A percentile compares a stretch with the other conserved stretches of the same genome.
Conservation (phyloP, 2,113 vertebrate species). For the Mormoops blainvillei region DNA sequence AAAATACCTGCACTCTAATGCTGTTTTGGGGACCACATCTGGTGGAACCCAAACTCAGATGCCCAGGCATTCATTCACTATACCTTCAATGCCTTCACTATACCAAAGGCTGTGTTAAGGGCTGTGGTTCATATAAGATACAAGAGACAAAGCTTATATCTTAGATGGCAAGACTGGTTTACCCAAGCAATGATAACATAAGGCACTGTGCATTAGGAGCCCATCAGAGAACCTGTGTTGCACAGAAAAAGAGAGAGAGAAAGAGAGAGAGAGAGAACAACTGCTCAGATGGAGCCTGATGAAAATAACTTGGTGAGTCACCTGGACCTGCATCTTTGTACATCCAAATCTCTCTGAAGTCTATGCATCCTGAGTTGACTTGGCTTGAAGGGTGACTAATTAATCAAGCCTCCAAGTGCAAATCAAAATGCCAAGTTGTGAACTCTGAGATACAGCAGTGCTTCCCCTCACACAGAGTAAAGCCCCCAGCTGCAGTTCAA, state of each 20-base stretch:
- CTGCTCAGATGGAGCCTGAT: neutral
- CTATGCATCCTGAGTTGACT: neutral
- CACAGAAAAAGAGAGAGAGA: neutral
- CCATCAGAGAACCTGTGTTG: neutral
- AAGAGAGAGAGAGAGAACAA: rapidly evolving
- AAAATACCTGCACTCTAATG: neutral
- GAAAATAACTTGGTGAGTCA: neutral
- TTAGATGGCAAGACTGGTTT: neutral
- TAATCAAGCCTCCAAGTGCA: neutral
- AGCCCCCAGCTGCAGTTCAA: no score
- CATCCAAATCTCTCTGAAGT: neutral
- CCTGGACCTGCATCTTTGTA: neutral
- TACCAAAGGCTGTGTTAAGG: neutral
- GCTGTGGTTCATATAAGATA: neutral
- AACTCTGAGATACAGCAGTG: neutral
- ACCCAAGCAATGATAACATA: neutral
- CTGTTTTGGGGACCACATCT: neutral
- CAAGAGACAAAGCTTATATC: neutral
- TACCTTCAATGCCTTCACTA: neutral
- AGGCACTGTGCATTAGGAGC: neutral
- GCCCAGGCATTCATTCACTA: neutral
- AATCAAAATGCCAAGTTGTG: neutral
- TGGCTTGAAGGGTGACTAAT: neutral
- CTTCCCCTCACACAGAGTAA: neutral
- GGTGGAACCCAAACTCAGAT: neutral